Evolutionary conservation across 2,113 vertebrate genomes (phyloP), one percentile per base, ranked within the genome.

Genomic region (Notothenia coriiceps): DNA sequence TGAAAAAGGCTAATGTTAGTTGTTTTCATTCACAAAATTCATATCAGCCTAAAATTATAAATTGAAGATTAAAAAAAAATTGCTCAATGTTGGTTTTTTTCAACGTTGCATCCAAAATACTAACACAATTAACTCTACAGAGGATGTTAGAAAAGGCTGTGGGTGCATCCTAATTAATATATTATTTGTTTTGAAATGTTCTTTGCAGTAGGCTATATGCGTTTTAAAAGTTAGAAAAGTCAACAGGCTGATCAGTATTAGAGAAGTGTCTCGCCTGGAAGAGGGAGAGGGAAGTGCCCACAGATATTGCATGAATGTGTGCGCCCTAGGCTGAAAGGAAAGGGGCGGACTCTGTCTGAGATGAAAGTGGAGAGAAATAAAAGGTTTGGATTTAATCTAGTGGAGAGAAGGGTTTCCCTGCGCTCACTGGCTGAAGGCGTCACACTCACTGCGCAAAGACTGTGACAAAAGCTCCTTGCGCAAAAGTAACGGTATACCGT

Each of bases 291-390:
- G 86, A 90, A 90, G 87, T 83, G 89, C 79, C 87, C 77, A 60
- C 59, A 83, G 72, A 84, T 77, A 83, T 17, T 61, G 77, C 84
- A 88, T 91, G 90, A 93, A 93, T 90, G 88, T 84, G 84, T 75
- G 91, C 88, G 90, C 92, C 91, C 77, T 84, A 50, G 91, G 92
- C 87, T 44, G 76, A 91, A 84, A 91, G 96, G 94, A 94, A 95
- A 94, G 96, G 95, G 96, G 95, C 95, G 96, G 95, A 96, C 94
- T 97, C 94, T 93, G 94, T 95, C 92, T 83, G 79, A 97, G 96
- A 98, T 99, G 97, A 98, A 98, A 98, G 97, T 96, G 94, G 95
- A 92, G 88, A 93, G 93, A 95, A 97, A 98, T 96, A 98, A 99
- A 98, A 96, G 96, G 96, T 94, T 96, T 70, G 95, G 95, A 96